phyloP scores from a whole-genome alignment of 2,888 invertebrate genomes.

The Hydrotaea cyrtoneurina region DNA sequence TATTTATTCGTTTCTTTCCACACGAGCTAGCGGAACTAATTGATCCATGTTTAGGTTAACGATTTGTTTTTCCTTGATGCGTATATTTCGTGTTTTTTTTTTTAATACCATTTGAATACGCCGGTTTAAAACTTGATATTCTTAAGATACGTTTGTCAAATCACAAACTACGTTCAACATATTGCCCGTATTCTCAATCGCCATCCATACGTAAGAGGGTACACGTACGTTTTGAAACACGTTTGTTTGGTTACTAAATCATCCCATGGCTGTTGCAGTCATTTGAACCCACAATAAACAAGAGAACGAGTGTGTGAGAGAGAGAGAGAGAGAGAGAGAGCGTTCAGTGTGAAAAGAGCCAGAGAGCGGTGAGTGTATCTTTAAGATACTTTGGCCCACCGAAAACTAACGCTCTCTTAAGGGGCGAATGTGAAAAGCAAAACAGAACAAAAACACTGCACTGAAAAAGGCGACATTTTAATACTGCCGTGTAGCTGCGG shows the following conservation, averaged over 20 bases:
- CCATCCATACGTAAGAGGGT: background rate
- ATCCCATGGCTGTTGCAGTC: constrained; percentile 52
- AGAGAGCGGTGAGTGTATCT: constrained; percentile 2
- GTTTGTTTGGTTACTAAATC: constrained; percentile 65
- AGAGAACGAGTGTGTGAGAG: constrained; percentile 32
- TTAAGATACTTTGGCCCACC: constrained; percentile 41
- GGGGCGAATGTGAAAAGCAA: constrained; percentile 52
- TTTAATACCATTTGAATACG: background rate
- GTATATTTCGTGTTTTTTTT: constrained; percentile 27
- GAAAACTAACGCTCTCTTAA: constrained; percentile 43
- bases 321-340: constrained; percentile 24
- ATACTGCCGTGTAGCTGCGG: background rate
- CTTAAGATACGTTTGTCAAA: constrained; percentile 21
- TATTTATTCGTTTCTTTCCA: background rate
- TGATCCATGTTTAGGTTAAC: constrained; percentile 35
- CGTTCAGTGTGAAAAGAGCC: background rate
- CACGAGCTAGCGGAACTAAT: constrained; percentile 41
- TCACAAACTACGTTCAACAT: background rate
- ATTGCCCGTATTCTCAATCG: constrained; percentile 1
- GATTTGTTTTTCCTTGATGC: constrained; percentile 17
- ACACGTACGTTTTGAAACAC: constrained; percentile 61
- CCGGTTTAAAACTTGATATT: constrained; percentile 13
- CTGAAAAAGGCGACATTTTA: constrained; percentile 44
- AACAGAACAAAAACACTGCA: constrained; percentile 47
- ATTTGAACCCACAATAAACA: constrained; percentile 59